Base-by-base conservation (phyloP, 2,113 vertebrate species). In the Smithornis capensis region DNA sequence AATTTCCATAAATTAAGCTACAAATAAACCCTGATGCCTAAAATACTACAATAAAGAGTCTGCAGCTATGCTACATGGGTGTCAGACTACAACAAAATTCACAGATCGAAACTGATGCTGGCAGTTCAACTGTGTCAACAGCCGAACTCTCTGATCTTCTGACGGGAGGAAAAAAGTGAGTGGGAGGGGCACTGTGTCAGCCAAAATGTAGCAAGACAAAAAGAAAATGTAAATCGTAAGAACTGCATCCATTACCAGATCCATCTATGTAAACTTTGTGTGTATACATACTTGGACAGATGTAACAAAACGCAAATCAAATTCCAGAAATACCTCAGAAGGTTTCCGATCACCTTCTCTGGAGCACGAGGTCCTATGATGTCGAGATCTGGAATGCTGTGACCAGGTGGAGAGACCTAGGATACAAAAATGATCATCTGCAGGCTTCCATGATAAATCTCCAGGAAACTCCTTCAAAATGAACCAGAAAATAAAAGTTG, bases 401-500 rank as follows among this genome's bases (percentile, higher is more conserved):
- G 99, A 99, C 99, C 99, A 99, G 19, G 99, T 98, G 21, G 99
- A 99, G 73, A 98, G 98, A 98, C 99, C 99, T 99, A 97, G 14
- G 84, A 97, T 6, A 98, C 56, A 97, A 92, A 97, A 40, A 95
- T 5, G 4, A 40, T 82, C 21, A 80, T 56, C 47, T 92, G 88
- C 64, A 65, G 60, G 42, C 49, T 64, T 59, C 87, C 47, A 18
- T 38, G 21, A 75, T 29, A 78, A 82, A 87, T 22, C 57, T 73
- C 68, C 62, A 71, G 40, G 55, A 75, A 35, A 74, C 14, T 62
- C 42, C 62, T 68, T 29, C 64, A 94, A 87, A 81, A 68, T 22
- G 6, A 78, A 59, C 19, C 18, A 69, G 59, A 81, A 73, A 67
- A 65, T 33, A 69, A 22, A 82, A 73, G 33, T 53, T 73, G 55